A percentile compares a stretch with the other conserved stretches of the same genome.
Evolutionary conservation across 2,797 vertebrate genomes (phyloP).

Genomic region (Cynodonichthys magdalenae): DNA sequence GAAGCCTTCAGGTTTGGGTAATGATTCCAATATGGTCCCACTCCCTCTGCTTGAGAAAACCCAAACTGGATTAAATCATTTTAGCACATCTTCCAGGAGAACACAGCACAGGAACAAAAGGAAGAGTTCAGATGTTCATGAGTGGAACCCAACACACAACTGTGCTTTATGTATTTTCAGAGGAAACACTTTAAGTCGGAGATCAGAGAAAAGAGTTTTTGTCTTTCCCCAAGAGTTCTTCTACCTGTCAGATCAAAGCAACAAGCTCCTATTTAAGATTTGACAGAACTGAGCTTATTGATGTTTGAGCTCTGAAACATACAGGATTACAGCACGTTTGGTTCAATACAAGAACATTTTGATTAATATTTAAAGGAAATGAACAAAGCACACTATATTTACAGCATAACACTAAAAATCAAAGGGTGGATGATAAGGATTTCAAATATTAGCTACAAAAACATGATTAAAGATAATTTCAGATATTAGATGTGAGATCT

Average conservation of each 20-base stretch:
- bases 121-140: not conserved
- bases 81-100: constrained; percentile 14
- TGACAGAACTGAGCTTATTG: constrained; percentile 12
- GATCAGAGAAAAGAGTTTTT: constrained; percentile 22
- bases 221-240: constrained; percentile 12
- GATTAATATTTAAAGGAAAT: no score
- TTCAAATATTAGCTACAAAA: no score
- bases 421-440: no score
- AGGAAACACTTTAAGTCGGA: constrained; percentile 32
- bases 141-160: not conserved
- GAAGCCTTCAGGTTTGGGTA: constrained; percentile 21
- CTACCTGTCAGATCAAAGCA: constrained; percentile 41
- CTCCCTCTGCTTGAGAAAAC: constrained; percentile 5
- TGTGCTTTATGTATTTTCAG: constrained; percentile 23
- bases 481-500: no score
- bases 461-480: no score
- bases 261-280: not conserved
- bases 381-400: no score
- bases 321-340: constrained; percentile 11
- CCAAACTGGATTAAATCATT: constrained; percentile 12
- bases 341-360: no score
- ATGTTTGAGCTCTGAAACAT: constrained; percentile 41
- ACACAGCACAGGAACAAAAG: constrained; percentile 1
- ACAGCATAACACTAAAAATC: no score
- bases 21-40: constrained; percentile 42